Base-by-base conservation (phyloP, 2,797 vertebrate species). In the Hylomyscus alleni region DNA sequence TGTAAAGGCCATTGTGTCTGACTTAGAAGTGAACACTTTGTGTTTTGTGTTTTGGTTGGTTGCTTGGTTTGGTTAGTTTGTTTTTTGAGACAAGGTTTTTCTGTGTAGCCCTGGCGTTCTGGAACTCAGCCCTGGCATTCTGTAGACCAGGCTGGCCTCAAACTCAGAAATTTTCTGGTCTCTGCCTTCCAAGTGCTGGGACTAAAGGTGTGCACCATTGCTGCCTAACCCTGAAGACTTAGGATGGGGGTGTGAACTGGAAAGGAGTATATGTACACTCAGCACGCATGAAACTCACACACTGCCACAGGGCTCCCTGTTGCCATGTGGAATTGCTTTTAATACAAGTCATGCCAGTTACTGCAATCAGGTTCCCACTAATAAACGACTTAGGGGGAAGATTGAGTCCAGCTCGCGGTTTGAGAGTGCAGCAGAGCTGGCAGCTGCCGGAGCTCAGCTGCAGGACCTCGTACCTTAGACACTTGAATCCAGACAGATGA, bases 261-360 rank as follows among this genome's bases (percentile, higher is more conserved):
- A 52, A 54, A 29, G 58, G 47, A 22, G 6, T 65, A 6, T 6
- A 0, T 6, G 0, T 29, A 12, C 13, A 17, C 7, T 8, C 19
- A 2, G 11, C 26, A 9, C 15, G 0, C 9, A 0, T 12, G 50
- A 0, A 0, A 40, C 94, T 56, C 72, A 1, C 9, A 3, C 26
- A n/a, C 76, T 10, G 17, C 20, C 47, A 60, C 44, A 4, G 17
- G 44, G 52, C 50, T 80, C 77, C 31, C 11, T 9, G 34, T 40
- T 82, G 20, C 80, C n/a, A 3, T 60, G 24, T 60, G 13, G 56
- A 40, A 40, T 37, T 37, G n/a, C 54, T 82, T 60, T 82, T 56
- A 56, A 56, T 62, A 47, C 44, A 84, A 47, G 40, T 84, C 15
- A 12, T 20, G 40, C 47, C 40, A 17, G 5, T 84, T 20, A 65